These are phyloP conservation scores for Andrena bucephala DNA, from an alignment of 2,888 invertebrate genomes.

Conservation along the genomic window DNA sequence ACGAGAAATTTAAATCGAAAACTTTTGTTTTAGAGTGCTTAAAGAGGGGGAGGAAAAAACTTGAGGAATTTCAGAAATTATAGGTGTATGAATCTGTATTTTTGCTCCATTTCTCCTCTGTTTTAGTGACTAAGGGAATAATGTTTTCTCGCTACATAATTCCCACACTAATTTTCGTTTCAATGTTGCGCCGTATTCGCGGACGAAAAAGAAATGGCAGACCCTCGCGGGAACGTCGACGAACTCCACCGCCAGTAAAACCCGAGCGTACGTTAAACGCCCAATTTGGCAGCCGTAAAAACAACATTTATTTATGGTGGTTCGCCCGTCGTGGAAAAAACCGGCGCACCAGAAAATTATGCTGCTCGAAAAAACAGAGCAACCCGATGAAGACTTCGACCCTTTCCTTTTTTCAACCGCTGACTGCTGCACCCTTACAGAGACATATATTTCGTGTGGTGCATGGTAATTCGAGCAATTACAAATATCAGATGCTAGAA, in stretches of 20 bases:
- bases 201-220: conserved; percentile 13
- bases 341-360: conserved; percentile 80
- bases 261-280: conserved; percentile 78
- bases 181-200: not conserved
- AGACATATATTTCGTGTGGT: conserved; percentile 52
- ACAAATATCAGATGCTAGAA: too few species aligned
- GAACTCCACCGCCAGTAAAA: conserved; percentile 73
- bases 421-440: conserved; percentile 10
- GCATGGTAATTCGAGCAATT: too few species aligned
- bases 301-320: conserved; percentile 84
- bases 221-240: conserved; percentile 26
- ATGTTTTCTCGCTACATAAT: too few species aligned
- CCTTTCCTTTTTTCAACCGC: conserved; percentile 26
- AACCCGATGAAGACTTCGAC: conserved; percentile 58
- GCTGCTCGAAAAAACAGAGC: conserved; percentile 75
- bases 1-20: too few species aligned
- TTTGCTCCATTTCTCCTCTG: too few species aligned
- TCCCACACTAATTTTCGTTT: not conserved
- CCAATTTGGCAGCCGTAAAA: conserved; percentile 85
- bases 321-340: conserved; percentile 78
- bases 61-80: too few species aligned
- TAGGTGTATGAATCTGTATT: too few species aligned
- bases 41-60: too few species aligned
- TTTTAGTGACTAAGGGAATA: too few species aligned
- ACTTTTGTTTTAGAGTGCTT: too few species aligned